Base-by-base conservation (phyloP, 2,888 invertebrate genomes). In the Lasioglossum morio region DNA sequence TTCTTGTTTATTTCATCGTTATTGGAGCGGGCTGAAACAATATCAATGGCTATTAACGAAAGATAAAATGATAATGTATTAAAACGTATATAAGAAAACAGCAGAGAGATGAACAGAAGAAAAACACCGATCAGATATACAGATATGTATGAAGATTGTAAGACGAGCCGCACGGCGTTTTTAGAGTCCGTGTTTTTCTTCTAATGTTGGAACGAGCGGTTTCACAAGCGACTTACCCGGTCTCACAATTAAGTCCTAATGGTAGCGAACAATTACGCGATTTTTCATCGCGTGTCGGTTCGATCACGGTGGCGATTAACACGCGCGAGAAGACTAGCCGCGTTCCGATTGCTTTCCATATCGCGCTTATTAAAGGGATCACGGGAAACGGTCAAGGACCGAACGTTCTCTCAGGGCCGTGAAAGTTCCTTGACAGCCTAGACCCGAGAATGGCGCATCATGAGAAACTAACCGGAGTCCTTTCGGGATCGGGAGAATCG, bases 351-450 rank as follows among this genome's bases (percentile, higher is more conserved):
- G 73, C 66, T 81, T 77, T 80, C 70, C 81, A 79, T 81, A 77
- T 78, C 82, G 81, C 77, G 88, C 84, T 90, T 89, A 90, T 91
- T 89, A 91, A 91, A 88, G 85, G 78, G 85, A 91, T 89, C 91
- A 81, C 77, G 82, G 69, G 79, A 83, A 88, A 88, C 86, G 85
- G 91, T 89, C 90, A 91, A 90, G 90, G 91, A 91, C 86, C 89
- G 34, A 63, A 81, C 84, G 85, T 72, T 89, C 86, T 83, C 88
- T 86, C 89, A 89, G 91, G 86, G 87, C 90, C 90, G 89, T 91
- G 88, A 90, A 90, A 89, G 86, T 90, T 84, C 82, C 85, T 86
- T 86, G 86, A 88, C 82, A 86, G 79, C 70, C 72, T 81, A 84
- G 79, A 79, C 63, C 57, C 74, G 57, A 73, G 75, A 87, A 83